Conservation (phyloP, 1,140 invertebrate species). For the Apis mellifera region Amel_HAv3.1 CM009935.2:6335501-6336000, state of each 20-base stretch:
- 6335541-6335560: no score
- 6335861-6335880: constrained; percentile 35
- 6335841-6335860: constrained; percentile 42
- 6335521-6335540: no score
- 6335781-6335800: constrained; percentile 52
- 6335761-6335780: constrained; percentile 40
- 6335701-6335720: constrained; percentile 13
- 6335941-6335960: constrained; percentile 1
- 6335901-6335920: constrained; percentile 10
- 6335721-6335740: constrained; percentile 10
- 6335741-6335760: constrained; percentile 32
- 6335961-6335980: neutral
- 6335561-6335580: no score
- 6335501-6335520: no score
- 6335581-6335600: no score
- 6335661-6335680: no score
- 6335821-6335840: constrained; percentile 45
- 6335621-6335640: no score
- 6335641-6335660: neutral
- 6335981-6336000: neutral
- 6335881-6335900: constrained; percentile 25
- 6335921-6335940: neutral
- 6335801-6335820: constrained; percentile 48
- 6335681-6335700: neutral
- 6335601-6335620: no score